Base-by-base conservation (phyloP, 1,140 invertebrate genomes). In the Scaptodrosophila lebanonensis region DNA sequence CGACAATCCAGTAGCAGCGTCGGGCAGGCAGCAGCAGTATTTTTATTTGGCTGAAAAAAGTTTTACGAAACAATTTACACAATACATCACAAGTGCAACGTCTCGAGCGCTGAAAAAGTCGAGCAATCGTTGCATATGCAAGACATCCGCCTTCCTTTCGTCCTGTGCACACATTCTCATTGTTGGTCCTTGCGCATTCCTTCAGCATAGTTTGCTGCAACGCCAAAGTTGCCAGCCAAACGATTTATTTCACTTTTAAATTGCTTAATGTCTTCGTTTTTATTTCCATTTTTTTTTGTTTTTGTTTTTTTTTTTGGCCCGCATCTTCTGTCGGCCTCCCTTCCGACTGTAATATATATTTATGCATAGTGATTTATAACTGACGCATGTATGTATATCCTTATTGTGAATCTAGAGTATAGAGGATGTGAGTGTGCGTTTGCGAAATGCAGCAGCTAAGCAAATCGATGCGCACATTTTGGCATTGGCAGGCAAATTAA, bases 181-280 rank as follows among this genome's bases (percentile, higher is more conserved):
- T 25, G 22, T 8, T 25, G 3, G 22, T 4, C 22, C 3, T 25
- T 8, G 3, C 8, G 22, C 22, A n/a, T n/a, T 25, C 3, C 22
- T 3, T 25, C 22, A 25, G 3, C 22, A 8, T 25, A 8, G 22
- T 25, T 25, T 3, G 22, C 3, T 25, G 22, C 22, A 25, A 25
- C 22, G 22, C 3, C 22, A 25, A 25, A 25, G 22, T 25, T 25
- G 3, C 22, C 22, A 22, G 48, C 13, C n/a, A 45, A 50, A 47
- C 66, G 62, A 79, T 79, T 75, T 79, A 79, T 79, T 70, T 70
- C 53, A 45, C 57, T 82, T 82, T 66, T 54, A 63, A 79, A 82
- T 79, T 82, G 75, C 61, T 48, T 69, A 79, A 62, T 60, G 60
- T 75, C 61, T 59, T 57, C 42, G 53, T 38, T 53, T 63, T 56